A percentile compares a stretch with the other conserved stretches of the same genome.
Evolutionary conservation across 2,113 vertebrate genomes (phyloP).

Genomic region (Rutilus rutilus): DNA sequence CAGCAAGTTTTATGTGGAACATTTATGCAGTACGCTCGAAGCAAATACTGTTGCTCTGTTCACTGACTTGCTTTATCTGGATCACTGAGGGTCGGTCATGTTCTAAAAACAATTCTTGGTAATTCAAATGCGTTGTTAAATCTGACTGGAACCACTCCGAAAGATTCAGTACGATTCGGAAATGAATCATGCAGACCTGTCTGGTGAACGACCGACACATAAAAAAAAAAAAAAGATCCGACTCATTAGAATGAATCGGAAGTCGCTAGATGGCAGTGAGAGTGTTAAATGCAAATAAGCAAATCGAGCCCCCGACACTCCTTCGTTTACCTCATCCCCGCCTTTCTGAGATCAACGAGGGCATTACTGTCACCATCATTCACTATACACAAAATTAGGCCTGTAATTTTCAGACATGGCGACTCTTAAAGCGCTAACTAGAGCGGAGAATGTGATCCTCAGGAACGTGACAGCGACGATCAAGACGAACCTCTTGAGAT

Average conservation of each 20-base stretch:
- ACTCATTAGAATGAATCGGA: conserved; percentile 16
- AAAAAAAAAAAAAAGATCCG: not conserved
- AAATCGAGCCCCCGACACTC: conserved; percentile 57
- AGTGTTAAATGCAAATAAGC: conserved; percentile 64
- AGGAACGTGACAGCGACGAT: conserved; percentile 58
- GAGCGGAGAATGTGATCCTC: conserved; percentile 65
- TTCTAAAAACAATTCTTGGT: not conserved
- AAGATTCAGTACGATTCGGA: not conserved
- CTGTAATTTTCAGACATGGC: conserved; percentile 70
- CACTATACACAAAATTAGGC: conserved; percentile 11
- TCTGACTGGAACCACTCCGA: not conserved
- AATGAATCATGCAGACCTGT: not conserved
- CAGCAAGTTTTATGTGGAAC: no score
- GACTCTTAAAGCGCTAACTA: conserved; percentile 67
- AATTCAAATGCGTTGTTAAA: not conserved
- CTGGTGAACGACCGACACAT: not conserved
- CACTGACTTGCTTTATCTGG: no score
- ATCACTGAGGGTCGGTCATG: not conserved
- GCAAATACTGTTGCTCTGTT: no score
- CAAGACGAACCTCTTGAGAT: conserved; percentile 51
- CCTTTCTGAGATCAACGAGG: conserved; percentile 40
- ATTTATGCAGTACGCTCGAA: no score
- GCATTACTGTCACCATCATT: conserved; percentile 37
- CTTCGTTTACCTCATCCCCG: conserved; percentile 9
- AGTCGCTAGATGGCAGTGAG: conserved; percentile 31